Evolutionary conservation across 2,113 vertebrate species (phyloP), one percentile per base, ranked within the genome.

Genomic region (Dasypus novemcinctus): DNA sequence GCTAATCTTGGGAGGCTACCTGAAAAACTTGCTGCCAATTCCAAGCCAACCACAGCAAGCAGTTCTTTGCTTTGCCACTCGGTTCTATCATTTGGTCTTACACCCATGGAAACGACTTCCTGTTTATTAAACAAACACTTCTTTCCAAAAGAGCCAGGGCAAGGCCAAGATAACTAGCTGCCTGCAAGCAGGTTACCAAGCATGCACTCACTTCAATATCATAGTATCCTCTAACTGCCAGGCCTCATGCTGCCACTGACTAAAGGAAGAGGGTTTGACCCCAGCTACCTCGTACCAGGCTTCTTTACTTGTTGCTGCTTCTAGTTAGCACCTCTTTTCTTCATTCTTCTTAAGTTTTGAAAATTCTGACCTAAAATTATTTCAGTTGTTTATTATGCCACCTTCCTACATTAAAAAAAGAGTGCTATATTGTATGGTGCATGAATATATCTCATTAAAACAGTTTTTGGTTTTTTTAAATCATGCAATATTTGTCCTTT

Each of bases 61-160:
- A 46, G 71, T 18, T 66, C 91, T 69, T 57, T 33, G 46, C 68
- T 83, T 17, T 64, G 79, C 78, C 69, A 68, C 79, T 96, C 20
- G 1, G 7, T 68, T 91, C 96, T 95, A 90, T 75, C 96, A 89
- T 92, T 94, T 95, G 79, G 95, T 96, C 94, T 82, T 31, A 91
- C 25, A 83, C 61, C 91, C 86, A 94, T 90, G 86, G 95, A 97
- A 95, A 96, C 91, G 8, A 95, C 94, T 96, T 97, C 93, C 93
- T 95, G 93, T 96, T 97, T 96, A 93, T 74, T 86, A 97, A 97
- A 96, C 88, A 96, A 95, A 84, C 4, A 75, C 86, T 90, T 87
- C 95, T 95, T 93, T 96, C 91, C 96, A 95, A 92, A 95, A 83
- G 29, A 92, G 74, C 61, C 59, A 82, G 78, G 90, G 69, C 1